Conservation (phyloP, 2,113 vertebrate genomes). For the Tragelaphus strepsiceros region DNA sequence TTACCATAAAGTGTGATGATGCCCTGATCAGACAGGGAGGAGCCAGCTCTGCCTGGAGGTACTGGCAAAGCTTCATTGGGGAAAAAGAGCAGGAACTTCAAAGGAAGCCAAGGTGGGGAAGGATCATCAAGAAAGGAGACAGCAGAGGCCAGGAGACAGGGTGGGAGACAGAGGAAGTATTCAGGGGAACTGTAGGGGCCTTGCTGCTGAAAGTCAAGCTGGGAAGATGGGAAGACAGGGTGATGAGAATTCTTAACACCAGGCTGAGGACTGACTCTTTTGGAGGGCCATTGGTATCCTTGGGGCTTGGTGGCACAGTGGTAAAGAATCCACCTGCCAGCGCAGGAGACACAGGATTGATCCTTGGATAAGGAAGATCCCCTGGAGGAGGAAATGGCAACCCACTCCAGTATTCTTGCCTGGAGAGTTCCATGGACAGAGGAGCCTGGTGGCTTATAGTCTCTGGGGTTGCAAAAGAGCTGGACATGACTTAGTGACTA, state of each 20-base stretch:
- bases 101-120: background rate
- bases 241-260: background rate
- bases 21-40: background rate
- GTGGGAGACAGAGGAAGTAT: background rate
- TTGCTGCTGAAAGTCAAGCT: background rate
- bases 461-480: background rate
- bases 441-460: background rate
- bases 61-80: background rate
- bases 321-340: background rate
- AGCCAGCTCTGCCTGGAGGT: background rate
- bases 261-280: background rate
- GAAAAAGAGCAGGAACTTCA: background rate
- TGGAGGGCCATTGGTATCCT: background rate
- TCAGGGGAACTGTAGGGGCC: background rate
- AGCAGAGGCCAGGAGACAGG: background rate
- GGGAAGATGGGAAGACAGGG: background rate
- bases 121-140: background rate
- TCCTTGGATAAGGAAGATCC: background rate
- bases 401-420: background rate
- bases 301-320: background rate
- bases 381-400: background rate
- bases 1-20: background rate
- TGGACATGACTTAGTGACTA: background rate
- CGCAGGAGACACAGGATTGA: fast-evolving
- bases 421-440: background rate